phyloP scores from a whole-genome alignment of 2,113 vertebrate genomes.

The Brachirus orientalis region DNA sequence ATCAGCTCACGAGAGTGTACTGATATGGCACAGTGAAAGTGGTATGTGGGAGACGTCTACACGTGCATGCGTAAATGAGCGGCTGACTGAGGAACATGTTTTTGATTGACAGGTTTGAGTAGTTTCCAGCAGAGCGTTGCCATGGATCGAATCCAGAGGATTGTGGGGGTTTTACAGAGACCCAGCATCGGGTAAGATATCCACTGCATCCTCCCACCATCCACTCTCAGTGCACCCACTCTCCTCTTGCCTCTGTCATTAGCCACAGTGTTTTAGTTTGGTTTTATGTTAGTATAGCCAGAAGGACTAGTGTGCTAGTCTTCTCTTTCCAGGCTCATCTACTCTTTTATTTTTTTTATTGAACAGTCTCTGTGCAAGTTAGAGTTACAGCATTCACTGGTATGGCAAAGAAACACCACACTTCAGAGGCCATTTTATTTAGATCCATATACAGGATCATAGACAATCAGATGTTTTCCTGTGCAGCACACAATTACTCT shows the following conservation, averaged over 20 bases:
- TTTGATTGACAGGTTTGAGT: conserved; percentile 86
- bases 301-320: background rate
- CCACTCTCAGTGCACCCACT: background rate
- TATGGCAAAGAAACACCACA: conserved; percentile 5
- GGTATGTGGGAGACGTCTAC: background rate
- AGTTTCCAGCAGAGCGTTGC: conserved; percentile 95
- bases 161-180: conserved; percentile 91
- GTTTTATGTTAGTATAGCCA: conserved; percentile 18
- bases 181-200: conserved; percentile 89
- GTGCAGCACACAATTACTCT: background rate
- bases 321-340: conserved; percentile 29
- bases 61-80: background rate
- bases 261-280: background rate
- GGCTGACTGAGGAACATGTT: conserved; percentile 54
- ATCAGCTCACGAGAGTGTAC: conserved; percentile 29
- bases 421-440: too few relatives aligned
- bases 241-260: background rate
- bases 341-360: conserved; percentile 51
- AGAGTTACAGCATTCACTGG: conserved; percentile 33
- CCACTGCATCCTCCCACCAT: background rate
- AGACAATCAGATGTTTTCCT: conserved; percentile 3
- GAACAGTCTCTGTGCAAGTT: conserved; percentile 27
- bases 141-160: conserved; percentile 94
- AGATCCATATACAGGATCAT: background rate
- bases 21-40: conserved; percentile 24